Evolutionary conservation across 2,888 invertebrate genomes (phyloP), one percentile per base, ranked within the genome.

Genomic region (Epicampocera succincta): DNA sequence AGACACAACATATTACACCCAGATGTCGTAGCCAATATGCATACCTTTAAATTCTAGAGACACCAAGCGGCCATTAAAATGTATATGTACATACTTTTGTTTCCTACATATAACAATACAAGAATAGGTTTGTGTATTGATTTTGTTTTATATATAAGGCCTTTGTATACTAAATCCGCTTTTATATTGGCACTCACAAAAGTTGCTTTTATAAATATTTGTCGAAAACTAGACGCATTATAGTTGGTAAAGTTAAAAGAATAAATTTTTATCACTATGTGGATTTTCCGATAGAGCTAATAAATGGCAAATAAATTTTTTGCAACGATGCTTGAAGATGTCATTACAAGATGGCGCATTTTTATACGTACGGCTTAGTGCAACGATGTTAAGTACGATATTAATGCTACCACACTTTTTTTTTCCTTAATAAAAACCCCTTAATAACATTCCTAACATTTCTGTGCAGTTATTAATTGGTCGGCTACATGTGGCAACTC

Each of bases 11-110:
- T 6, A 38, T 72, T 66, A 40, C 48, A 56, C 15, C 58, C 61
- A 78, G 82, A 82, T 82, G 78, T 78, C 78, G 78, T 75, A 52
- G 19, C 42, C 38, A 52, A 5, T 40, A 21, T 12, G 33, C 12
- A 40, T 48, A 29, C n/a, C 2, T 33, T 15, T n/a, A 17, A 2
- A 44, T 71, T 33, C 33, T 33, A 33, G 78, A 78, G 78, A 78
- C 78, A 79, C 46, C 78, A 66, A 44, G 78, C 78, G 78, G 66
- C 15, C 48, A 56, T 38, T 21, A 46, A 71, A 38, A 17, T 4
- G 61, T 69, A 76, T 76, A 60, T 72, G 63, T 58, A 78, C 42
- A n/a, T 40, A 17, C 58, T 71, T 44, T 21, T 9, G 17, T 13
- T 21, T 25, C n/a, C 4, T 52, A 19, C 21, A 46, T 38, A 58